A percentile compares a stretch with the other conserved stretches of the same genome.
These are phyloP conservation scores for Bufo bufo DNA, from an alignment of 2,113 vertebrate species.

Conservation along the genomic window DNA sequence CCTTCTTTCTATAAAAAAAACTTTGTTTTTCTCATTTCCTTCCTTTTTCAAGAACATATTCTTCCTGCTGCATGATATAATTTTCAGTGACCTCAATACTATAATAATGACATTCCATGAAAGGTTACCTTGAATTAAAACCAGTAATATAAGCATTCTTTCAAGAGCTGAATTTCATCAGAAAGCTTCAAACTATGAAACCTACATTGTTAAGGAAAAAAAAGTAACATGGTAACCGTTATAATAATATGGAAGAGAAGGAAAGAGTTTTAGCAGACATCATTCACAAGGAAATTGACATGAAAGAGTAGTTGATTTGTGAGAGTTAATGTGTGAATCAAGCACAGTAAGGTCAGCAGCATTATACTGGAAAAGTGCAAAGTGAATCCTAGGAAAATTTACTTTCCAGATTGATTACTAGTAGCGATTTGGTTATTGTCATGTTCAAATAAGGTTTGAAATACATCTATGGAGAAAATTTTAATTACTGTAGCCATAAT, in stretches of 20 bases:
- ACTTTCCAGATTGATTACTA: not conserved
- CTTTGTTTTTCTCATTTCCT: not conserved
- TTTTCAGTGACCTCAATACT: not conserved
- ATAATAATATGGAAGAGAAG: not conserved
- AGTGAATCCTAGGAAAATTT: too few species aligned
- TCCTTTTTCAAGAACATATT: not conserved
- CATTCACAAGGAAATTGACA: too few species aligned
- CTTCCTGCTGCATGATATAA: not conserved
- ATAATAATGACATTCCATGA: too few species aligned
- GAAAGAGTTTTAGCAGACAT: not conserved
- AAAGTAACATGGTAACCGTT: not conserved
- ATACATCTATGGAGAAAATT: not conserved
- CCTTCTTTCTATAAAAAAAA: not conserved
- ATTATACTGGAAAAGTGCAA: too few species aligned
- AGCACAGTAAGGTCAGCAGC: too few species aligned
- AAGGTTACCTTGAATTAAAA: not conserved
- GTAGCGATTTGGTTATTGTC: not conserved
- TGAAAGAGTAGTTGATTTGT: too few species aligned
- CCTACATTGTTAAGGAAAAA: not conserved
- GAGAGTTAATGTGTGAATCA: too few species aligned
- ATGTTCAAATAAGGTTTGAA: not conserved
- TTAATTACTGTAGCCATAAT: not conserved
- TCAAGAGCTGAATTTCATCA: not conserved
- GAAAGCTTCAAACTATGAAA: not conserved
- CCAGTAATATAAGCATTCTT: not conserved